phyloP scores from a whole-genome alignment of 2,797 vertebrate species.

The Propithecus deckenii region DNA sequence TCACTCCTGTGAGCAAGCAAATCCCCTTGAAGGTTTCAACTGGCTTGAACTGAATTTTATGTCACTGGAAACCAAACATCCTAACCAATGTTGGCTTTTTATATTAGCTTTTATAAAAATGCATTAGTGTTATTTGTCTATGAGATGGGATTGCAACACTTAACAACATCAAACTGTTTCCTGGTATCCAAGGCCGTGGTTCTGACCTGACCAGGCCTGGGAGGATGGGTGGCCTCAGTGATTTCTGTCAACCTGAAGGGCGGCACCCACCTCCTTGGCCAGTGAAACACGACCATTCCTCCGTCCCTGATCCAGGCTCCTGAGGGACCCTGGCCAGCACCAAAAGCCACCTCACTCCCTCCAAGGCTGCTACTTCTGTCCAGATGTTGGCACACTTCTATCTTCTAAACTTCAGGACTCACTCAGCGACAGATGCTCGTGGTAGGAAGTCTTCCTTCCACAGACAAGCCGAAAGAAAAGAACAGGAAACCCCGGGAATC shows the following conservation, averaged over 20 bases:
- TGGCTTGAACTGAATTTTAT: not conserved
- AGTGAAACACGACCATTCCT: not conserved
- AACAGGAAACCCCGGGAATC: not conserved
- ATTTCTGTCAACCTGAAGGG: not conserved
- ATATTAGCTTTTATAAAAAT: not conserved
- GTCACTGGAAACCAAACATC: not conserved
- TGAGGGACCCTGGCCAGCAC: not conserved
- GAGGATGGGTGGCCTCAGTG: not conserved
- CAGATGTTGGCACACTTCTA: too few species aligned
- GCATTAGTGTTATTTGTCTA: not conserved
- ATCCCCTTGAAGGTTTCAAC: not conserved
- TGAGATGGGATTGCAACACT: not conserved
- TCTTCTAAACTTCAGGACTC: not conserved
- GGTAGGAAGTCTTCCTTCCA: not conserved
- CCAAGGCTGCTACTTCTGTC: not conserved
- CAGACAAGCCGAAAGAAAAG: not conserved
- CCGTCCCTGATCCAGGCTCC: not conserved
- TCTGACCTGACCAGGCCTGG: not conserved
- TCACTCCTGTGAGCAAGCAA: not conserved
- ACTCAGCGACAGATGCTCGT: not conserved
- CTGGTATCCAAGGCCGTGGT: not conserved
- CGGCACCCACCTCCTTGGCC: not conserved
- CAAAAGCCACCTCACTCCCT: not conserved
- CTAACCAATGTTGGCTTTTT: not conserved
- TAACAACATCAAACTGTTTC: not conserved